A percentile compares a stretch with the other conserved stretches of the same genome.
Conservation (phyloP, 2,888 invertebrate species). For the Phragmatobia fuliginosa region DNA sequence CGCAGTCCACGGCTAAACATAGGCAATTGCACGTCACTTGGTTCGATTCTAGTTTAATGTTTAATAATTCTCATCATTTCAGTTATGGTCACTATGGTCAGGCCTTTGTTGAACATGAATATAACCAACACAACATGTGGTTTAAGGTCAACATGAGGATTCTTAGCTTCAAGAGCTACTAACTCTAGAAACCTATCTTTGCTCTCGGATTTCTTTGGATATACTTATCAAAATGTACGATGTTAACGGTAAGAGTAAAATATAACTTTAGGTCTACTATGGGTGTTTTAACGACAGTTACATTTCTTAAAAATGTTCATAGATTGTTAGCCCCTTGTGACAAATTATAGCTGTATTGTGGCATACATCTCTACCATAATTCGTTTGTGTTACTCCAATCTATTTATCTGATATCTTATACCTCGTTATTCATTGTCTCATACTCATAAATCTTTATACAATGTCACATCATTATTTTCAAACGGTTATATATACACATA, state of each 20-base stretch:
- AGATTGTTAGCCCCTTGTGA: constrained; percentile 20
- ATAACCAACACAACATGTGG: neutral
- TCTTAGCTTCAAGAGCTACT: neutral
- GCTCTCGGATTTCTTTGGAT: neutral
- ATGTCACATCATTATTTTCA: constrained; percentile 27
- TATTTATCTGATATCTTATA: constrained; percentile 32
- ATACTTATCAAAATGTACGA: neutral
- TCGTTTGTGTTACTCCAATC: constrained; percentile 27
- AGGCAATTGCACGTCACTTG: too few species aligned
- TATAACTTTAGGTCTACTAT: neutral
- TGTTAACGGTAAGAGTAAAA: neutral
- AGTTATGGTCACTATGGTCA: neutral
- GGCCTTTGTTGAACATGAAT: neutral
- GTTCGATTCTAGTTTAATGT: too few species aligned
- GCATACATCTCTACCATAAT: constrained; percentile 16
- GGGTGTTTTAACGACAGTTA: neutral
- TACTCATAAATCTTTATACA: constrained; percentile 33
- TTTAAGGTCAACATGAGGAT: neutral
- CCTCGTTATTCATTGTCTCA: constrained; percentile 35
- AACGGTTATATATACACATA: neutral
- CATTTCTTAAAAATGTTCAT: neutral
- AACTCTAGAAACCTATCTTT: neutral
- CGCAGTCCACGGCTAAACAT: too few species aligned
- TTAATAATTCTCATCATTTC: neutral
- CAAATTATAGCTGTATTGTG: constrained; percentile 25